A percentile compares a stretch with the other conserved stretches of the same genome.
Evolutionary conservation across 2,113 vertebrate genomes (phyloP).

Genomic region (Epinephelus cyanopodus): DNA sequence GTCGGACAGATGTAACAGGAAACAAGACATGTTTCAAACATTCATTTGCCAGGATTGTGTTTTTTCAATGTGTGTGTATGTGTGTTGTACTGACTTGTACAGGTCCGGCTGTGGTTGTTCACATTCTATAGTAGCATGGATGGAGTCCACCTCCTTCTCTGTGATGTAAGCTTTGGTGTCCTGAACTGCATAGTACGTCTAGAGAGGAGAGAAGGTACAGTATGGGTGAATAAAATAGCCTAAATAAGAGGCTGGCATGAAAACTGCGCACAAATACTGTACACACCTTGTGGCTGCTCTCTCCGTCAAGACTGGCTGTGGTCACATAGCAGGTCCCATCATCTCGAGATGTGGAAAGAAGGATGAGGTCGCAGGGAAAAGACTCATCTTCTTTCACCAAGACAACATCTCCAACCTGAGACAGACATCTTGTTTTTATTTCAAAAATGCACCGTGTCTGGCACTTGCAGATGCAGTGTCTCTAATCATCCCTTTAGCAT

Average conservation of each 20-base stretch:
- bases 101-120: constrained; percentile 98
- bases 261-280: neutral
- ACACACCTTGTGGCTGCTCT: constrained; percentile 95
- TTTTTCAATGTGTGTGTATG: neutral
- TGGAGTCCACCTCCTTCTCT: constrained; percentile 89
- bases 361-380: constrained; percentile 96
- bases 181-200: constrained; percentile 96
- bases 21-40: neutral
- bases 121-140: constrained; percentile 96
- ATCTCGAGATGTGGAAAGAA: constrained; percentile 92
- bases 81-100: constrained; percentile 90
- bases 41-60: neutral
- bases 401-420: constrained; percentile 96
- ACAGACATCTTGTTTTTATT: neutral
- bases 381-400: constrained; percentile 94
- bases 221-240: too few species aligned
- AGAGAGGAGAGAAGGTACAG: constrained; percentile 27
- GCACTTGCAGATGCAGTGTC: neutral
- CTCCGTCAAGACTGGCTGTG: constrained; percentile 96
- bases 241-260: too few species aligned
- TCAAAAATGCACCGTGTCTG: neutral
- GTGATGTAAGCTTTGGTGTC: constrained; percentile 95
- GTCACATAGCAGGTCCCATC: constrained; percentile 97
- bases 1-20: constrained; percentile 8
- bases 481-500: neutral